phyloP scores from a whole-genome alignment of 2,888 invertebrate species.

The Laothoe populi region DNA sequence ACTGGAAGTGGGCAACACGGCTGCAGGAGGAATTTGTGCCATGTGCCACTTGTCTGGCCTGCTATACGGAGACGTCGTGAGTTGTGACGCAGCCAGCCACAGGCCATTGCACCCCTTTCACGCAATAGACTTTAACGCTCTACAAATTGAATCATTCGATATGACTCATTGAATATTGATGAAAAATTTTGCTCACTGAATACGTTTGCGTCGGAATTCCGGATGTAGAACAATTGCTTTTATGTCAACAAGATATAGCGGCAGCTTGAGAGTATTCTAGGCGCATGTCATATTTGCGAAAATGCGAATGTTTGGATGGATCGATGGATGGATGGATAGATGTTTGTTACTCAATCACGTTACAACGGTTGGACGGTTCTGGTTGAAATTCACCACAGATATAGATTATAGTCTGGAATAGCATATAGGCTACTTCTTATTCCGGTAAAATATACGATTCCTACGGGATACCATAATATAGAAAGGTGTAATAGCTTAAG shows the following conservation, averaged over 20 bases:
- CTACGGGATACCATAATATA: too few species aligned
- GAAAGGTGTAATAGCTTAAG: too few species aligned
- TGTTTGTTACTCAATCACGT: too few species aligned
- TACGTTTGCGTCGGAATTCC: conserved; percentile 52
- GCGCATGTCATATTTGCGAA: too few species aligned
- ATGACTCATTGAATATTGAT: conserved; percentile 70
- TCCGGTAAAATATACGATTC: too few species aligned
- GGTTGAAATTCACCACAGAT: too few species aligned
- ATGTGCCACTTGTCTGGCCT: conserved; percentile 64
- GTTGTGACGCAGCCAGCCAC: conserved; percentile 70
- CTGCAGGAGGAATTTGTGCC: conserved; percentile 74
- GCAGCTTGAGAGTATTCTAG: too few species aligned
- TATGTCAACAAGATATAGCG: neutral
- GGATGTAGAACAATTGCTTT: conserved; percentile 44
- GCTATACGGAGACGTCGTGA: conserved; percentile 46
- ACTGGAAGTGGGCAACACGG: conserved; percentile 69
- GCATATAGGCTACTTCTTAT: too few species aligned
- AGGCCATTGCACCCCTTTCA: conserved; percentile 83
- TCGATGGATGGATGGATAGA: too few species aligned
- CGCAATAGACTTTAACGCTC: conserved; percentile 76
- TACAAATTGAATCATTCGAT: conserved; percentile 75
- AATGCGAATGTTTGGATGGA: too few species aligned
- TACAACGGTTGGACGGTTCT: too few species aligned
- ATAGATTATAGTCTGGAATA: too few species aligned
- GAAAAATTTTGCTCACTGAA: conserved; percentile 48